Base-by-base conservation (phyloP, 2,797 vertebrate genomes). In the Protonibea diacanthus region DNA sequence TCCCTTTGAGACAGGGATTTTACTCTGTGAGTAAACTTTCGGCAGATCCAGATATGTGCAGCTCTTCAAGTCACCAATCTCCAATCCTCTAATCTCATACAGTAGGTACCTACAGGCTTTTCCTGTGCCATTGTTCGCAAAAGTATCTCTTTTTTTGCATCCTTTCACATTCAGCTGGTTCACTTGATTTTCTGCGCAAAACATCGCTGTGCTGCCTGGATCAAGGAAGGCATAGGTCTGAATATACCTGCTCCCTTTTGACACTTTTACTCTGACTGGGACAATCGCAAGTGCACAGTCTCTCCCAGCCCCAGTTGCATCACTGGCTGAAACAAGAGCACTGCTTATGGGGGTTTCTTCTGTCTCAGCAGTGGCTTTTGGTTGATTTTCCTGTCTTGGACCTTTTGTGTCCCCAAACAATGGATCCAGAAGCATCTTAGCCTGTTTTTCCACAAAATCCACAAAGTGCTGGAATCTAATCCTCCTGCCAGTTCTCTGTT, bases 1-100 rank as follows among this genome's bases (percentile, higher is more conserved):
- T 55, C 27, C 23, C 14, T 76, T 73, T 48, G 67, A 63, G 13
- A 82, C 63, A 3, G 71, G 76, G 3, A 85, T 85, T 25, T 57
- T 78, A 0, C 17, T 27, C 8, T n/a, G n/a, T 71, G 60, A 71
- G 11, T 76, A 82, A 13, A 82, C 56, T 18, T 57, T 59, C 1
- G 58, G 76, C 3, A 80, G 23, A 8, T 69, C 21, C 15, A 69
- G 17, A 21, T 48, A 85, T 52, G 4, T 44, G n/a, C 17, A 33
- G 2, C 59, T 68, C 10, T 79, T 45, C 18, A 86, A 21, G 23
- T 58, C 8, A 4, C 53, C 42, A 14, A 80, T 25, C 14, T 80
- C 64, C 15, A 86, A 15, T 45, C 62, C 74, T 38, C 45, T 75
- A 18, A 85, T 0, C 18, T 71, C 53, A 56, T n/a, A n/a, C n/a